Base-by-base conservation (phyloP, 2,113 vertebrate genomes). In the Telmatochromis sp. region DNA sequence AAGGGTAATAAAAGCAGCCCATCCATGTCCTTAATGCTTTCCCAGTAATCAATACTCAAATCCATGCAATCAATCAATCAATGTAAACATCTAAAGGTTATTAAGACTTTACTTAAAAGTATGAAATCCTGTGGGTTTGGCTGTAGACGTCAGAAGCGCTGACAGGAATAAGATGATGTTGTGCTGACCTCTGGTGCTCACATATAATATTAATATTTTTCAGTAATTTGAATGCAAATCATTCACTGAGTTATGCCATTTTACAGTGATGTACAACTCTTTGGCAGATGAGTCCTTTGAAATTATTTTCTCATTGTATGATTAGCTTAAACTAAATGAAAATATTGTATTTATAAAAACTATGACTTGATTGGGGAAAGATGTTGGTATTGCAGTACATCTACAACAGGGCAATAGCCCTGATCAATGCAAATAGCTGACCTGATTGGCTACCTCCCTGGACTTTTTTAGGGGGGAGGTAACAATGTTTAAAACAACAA, bases 181-280 rank as follows among this genome's bases (percentile, higher is more conserved):
- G 35, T 85, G 88, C 87, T 94, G 93, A 40, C 94, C 92, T 93
- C 93, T 94, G 85, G 15, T 93, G 94, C 4, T 89, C 84, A 80
- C 6, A 6, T 23, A 10, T 51, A 45, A 78, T 50, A 68, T 35
- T 17, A 58, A 54, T n/a, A 26, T 42, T 55, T 73, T 42, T 73
- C 11, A 33, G 9, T 55, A 3, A 50, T 7, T 31, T 47, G 14
- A 11, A 26, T 47, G 68, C 23, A 75, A 47, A 75, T 15, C 4
- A 28, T 47, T 78, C 71, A n/a, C 1, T 50, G 10, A 50, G 4
- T 50, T 31, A 1, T 8, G 26, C 9, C 2, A 5, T 28, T 31
- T 75, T 50, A 31, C 1, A 78, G 23, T 31, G 4, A 31, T 75
- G 0, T n/a, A 19, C 2, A 47, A 7, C 3, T 0, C 26, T 19